A percentile compares a stretch with the other conserved stretches of the same genome.
These are phyloP conservation scores for Brotogeris chrysoptera DNA, from an alignment of 2,797 vertebrate genomes.

Conservation along the genomic window DNA sequence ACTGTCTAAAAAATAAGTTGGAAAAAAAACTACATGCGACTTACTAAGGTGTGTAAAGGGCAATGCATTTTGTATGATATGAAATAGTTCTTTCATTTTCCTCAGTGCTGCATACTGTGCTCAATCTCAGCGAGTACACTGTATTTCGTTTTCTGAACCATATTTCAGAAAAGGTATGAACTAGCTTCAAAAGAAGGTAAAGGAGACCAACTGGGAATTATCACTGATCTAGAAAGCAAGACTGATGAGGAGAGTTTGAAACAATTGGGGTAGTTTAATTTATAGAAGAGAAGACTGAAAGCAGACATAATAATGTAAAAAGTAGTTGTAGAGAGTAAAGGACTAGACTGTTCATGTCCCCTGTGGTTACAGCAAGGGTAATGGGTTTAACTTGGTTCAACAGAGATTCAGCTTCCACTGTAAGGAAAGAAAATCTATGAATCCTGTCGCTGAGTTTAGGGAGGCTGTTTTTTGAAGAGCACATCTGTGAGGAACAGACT, in stretches of 20 bases:
- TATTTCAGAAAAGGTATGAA: background rate
- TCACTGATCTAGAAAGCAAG: conserved; percentile 41
- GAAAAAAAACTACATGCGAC: background rate
- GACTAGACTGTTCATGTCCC: conserved; percentile 32
- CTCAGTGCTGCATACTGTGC: background rate
- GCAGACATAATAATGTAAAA: conserved; percentile 42
- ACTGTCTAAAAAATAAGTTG: background rate
- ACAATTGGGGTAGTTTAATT: conserved; percentile 56
- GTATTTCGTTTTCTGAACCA: conserved; percentile 35
- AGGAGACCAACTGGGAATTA: conserved; percentile 15
- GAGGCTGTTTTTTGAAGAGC: conserved; percentile 35
- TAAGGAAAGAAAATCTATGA: conserved; percentile 46
- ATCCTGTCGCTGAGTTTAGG: conserved; percentile 20
- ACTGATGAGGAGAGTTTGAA: conserved; percentile 52
- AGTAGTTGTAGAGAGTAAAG: conserved; percentile 35
- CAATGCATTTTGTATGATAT: background rate
- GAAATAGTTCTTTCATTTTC: conserved; percentile 49
- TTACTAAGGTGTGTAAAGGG: background rate
- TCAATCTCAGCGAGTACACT: conserved; percentile 35
- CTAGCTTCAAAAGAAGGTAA: conserved; percentile 30
- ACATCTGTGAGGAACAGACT: conserved; percentile 3
- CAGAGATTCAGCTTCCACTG: conserved; percentile 18
- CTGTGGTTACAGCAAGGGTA: conserved; percentile 42
- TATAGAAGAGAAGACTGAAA: conserved; percentile 39
- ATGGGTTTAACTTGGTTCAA: conserved; percentile 51